A percentile compares a stretch with the other conserved stretches of the same genome.
Conservation (phyloP, 37 sponge, comb jelly and placozoan genomes). For the Chondrilla cf. caribensis region DNA sequence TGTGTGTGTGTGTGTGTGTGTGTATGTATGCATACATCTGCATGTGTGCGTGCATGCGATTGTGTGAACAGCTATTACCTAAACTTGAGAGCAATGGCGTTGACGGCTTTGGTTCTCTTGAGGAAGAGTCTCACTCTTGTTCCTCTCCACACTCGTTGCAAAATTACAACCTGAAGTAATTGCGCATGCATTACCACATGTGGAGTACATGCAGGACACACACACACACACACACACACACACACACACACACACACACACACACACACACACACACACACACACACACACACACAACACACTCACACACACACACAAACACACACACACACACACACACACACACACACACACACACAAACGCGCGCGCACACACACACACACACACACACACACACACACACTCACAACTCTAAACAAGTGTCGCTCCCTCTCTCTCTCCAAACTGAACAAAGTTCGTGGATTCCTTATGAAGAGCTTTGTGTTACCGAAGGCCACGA, state of each 20-base stretch:
- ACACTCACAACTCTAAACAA: conserved; percentile 25
- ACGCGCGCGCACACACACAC: background rate
- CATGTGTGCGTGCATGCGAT: no score
- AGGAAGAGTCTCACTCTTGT: background rate
- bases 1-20: conserved; percentile 1
- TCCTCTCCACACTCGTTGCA: conserved; percentile 17
- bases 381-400: conserved; percentile 21
- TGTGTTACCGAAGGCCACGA: conserved; percentile 64
- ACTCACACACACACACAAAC: no score
- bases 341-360: background rate
- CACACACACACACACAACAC: background rate
- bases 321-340: background rate
- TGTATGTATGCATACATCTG: no score
- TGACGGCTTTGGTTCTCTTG: conserved; percentile 14
- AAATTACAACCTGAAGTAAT: background rate
- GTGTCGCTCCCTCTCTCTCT: conserved; percentile 35
- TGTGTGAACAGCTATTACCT: background rate
- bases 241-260: background rate
- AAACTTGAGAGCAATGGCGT: conserved; percentile 9
- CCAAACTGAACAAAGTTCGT: conserved; percentile 54
- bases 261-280: background rate
- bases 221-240: background rate
- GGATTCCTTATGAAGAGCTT: conserved; percentile 60
- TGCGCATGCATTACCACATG: background rate
- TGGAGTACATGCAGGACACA: background rate